Base-by-base conservation (phyloP, 2,113 vertebrate genomes). In the Tragulus kanchil region DNA sequence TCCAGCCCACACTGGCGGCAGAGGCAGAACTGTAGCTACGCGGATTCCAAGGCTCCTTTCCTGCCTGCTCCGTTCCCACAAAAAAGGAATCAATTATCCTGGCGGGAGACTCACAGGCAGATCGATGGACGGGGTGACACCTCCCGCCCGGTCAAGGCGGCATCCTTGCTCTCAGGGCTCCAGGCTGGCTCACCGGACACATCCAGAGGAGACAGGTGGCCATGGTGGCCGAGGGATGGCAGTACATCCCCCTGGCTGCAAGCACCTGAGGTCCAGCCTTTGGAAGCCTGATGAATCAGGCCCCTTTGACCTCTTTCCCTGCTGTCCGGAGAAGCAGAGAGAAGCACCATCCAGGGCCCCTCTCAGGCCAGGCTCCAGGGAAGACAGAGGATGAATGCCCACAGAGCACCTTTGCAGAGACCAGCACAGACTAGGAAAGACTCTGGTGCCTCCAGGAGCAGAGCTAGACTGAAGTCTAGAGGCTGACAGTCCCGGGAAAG, bases 61-160 rank as follows among this genome's bases (percentile, higher is more conserved):
- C 94, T 26, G 23, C 94, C 88, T 11, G 85, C 89, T 82, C 90
- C 6, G 25, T 90, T 84, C 90, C 93, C 95, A 97, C 96, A 97
- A 92, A 97, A 97, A 94, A 16, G 17, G 90, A 97, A 97, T 97
- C 97, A 96, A 98, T 98, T 96, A 95, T 97, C 92, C 90, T 96
- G 94, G 95, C 87, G 8, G 96, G 94, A 97, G 96, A 61, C 96
- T 97, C n/a, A 2, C 25, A 65, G 96, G 96, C 81, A 92, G 92
- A 97, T 97, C 95, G 42, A 98, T 97, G 84, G 93, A 82, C 0
- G 3, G 81, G 97, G 94, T 8, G 87, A 97, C 92, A 96, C 95
- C 90, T 95, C 96, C 81, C 2, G 54, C 96, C 81, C 8, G 62
- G 96, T 93, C 94, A 94, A 28, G 62, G 79, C 12, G 8, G 95